Percentiles rank a stretch among this genome's conserved stretches.
phyloP scores from a whole-genome alignment of 1,140 invertebrate genomes.

The Oreohelix idahoensis region DNA sequence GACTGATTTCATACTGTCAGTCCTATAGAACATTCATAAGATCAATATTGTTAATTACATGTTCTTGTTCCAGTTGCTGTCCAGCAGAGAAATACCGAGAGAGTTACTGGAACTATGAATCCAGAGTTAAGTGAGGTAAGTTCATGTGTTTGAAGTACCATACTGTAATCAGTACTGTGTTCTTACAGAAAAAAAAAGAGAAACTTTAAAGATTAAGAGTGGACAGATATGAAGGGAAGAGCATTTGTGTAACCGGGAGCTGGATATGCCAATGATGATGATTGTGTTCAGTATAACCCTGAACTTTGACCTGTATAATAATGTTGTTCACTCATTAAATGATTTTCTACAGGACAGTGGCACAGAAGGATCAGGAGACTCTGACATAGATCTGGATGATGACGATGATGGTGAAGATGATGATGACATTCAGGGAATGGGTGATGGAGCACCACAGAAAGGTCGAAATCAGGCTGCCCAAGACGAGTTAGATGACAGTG shows the following conservation, averaged over 20 bases:
- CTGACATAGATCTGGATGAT: constrained; percentile 66
- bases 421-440: constrained; percentile 51
- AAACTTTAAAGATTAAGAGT: too few relatives aligned
- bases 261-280: too few relatives aligned
- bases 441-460: constrained; percentile 38
- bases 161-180: too few relatives aligned
- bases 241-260: too few relatives aligned
- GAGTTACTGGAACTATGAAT: constrained; percentile 59
- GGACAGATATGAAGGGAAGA: too few relatives aligned
- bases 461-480: constrained; percentile 47
- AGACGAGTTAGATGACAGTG: constrained; percentile 64
- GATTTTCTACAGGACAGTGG: constrained; percentile 38
- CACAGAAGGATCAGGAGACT: constrained; percentile 57
- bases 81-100: constrained; percentile 49
- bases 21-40: too few relatives aligned
- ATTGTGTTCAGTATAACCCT: background rate
- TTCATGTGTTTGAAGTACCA: background rate
- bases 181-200: too few relatives aligned
- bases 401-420: constrained; percentile 65
- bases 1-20: too few relatives aligned
- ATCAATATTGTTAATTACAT: too few relatives aligned
- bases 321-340: too few relatives aligned
- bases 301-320: too few relatives aligned
- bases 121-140: constrained; percentile 64
- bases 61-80: constrained; percentile 58